Evolutionary conservation across 2,888 invertebrate species (phyloP).

Genomic region (Orthonychiurus folsomi): DNA sequence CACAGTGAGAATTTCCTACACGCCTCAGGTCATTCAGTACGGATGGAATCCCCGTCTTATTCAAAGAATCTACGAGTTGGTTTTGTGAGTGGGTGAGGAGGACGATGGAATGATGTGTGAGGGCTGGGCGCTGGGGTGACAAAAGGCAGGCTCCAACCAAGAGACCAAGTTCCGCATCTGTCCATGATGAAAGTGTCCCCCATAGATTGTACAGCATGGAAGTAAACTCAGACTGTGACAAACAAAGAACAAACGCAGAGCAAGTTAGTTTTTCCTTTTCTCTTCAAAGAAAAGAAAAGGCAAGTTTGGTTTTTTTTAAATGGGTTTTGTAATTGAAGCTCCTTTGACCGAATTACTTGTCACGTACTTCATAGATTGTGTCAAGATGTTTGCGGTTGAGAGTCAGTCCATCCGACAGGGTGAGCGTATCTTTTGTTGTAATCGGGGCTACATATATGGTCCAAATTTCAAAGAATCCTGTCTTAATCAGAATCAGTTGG

Average conservation of each 20-base stretch:
- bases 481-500: conserved; percentile 90
- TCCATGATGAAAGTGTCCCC: conserved; percentile 58
- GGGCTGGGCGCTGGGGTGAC: conserved; percentile 67
- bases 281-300: too few species aligned
- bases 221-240: conserved; percentile 71
- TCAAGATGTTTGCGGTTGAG: conserved; percentile 75
- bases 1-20: conserved; percentile 71
- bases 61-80: conserved; percentile 75
- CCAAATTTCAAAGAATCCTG: conserved; percentile 95
- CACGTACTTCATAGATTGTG: conserved; percentile 74
- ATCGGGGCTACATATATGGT: conserved; percentile 73
- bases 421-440: conserved; percentile 58
- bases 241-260: conserved; percentile 11
- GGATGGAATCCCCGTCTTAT: conserved; percentile 44
- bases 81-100: conserved; percentile 61
- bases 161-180: conserved; percentile 82
- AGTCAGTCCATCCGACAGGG: conserved; percentile 81
- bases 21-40: conserved; percentile 67
- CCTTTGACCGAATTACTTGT: too few species aligned
- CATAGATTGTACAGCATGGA: conserved; percentile 72
- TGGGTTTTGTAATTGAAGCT: background rate
- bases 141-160: conserved; percentile 78
- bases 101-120: conserved; percentile 69
- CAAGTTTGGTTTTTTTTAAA: too few species aligned
- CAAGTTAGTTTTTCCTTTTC: background rate